Evolutionary conservation across 2,888 invertebrate genomes (phyloP).

Genomic region (Conus canariensis): DNA sequence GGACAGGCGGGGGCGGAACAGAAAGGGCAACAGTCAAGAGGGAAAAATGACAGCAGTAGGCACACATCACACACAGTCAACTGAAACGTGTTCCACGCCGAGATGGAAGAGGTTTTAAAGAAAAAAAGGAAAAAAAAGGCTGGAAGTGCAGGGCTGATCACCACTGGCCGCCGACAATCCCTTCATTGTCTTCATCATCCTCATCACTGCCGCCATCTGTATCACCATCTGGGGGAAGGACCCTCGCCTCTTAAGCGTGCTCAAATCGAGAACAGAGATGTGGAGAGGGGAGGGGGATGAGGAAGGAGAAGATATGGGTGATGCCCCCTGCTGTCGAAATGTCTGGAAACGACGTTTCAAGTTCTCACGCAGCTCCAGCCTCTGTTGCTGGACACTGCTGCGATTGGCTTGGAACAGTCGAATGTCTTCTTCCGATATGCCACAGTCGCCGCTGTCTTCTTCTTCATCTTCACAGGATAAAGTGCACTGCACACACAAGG

Average conservation of each 20-base stretch:
- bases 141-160: neutral
- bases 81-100: no score
- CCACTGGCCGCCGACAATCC: neutral
- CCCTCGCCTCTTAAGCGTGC: neutral
- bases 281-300: slow-evolving; percentile 38
- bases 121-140: no score
- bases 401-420: slow-evolving; percentile 90
- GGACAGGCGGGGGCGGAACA: neutral
- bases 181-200: neutral
- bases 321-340: slow-evolving; percentile 56
- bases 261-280: slow-evolving; percentile 4
- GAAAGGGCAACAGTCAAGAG: neutral
- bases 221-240: neutral
- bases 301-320: slow-evolving; percentile 35
- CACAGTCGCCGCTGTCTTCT: slow-evolving; percentile 81
- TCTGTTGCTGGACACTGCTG: slow-evolving; percentile 88
- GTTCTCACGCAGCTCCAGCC: slow-evolving; percentile 89
- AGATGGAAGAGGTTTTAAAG: no score
- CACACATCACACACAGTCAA: neutral
- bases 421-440: slow-evolving; percentile 92
- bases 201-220: neutral
- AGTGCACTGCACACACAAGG: neutral
- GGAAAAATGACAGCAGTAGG: neutral
- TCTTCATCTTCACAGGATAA: slow-evolving; percentile 43
- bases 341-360: slow-evolving; percentile 88